phyloP scores from a whole-genome alignment of 1,140 invertebrate genomes.

The Vollenhovia emeryi region DNA sequence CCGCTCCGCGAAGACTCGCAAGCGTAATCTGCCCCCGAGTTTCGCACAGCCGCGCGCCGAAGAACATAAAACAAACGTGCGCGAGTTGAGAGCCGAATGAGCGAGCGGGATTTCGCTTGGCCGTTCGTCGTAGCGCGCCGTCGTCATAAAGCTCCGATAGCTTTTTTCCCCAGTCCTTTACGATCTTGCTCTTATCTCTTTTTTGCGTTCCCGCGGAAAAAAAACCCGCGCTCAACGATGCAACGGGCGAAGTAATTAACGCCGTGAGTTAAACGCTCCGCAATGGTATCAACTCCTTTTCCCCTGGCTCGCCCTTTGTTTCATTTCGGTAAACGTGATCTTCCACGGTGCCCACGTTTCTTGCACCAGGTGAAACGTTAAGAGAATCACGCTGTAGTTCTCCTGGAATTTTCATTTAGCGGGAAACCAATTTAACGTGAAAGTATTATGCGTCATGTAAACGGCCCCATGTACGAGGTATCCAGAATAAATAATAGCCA shows the following conservation, averaged over 20 bases:
- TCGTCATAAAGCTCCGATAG: conserved; percentile 45
- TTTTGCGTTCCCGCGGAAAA: background rate
- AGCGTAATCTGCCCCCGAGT: conserved; percentile 44
- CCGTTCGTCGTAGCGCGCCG: background rate
- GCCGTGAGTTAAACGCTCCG: background rate
- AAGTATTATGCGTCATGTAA: background rate
- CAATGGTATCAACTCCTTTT: background rate
- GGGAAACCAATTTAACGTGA: background rate
- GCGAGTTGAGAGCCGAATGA: conserved; percentile 39
- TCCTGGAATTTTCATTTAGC: background rate
- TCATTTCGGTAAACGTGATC: background rate
- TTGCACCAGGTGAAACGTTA: background rate
- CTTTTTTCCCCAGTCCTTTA: conserved; percentile 36
- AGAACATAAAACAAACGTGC: conserved; percentile 39
- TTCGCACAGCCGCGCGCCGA: conserved; percentile 10
- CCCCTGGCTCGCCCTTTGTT: background rate
- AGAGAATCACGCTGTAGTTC: background rate
- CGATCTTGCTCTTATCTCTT: conserved; percentile 9
- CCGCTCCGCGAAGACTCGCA: conserved; percentile 61
- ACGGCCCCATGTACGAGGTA: background rate
- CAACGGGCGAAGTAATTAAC: conserved; percentile 22
- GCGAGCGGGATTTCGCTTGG: conserved; percentile 25
- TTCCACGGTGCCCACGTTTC: background rate
- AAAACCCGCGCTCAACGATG: background rate
- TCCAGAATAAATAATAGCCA: background rate